These are phyloP conservation scores for Lateolabrax maculatus DNA, from an alignment of 2,797 vertebrate genomes.

Conservation along the genomic window DNA sequence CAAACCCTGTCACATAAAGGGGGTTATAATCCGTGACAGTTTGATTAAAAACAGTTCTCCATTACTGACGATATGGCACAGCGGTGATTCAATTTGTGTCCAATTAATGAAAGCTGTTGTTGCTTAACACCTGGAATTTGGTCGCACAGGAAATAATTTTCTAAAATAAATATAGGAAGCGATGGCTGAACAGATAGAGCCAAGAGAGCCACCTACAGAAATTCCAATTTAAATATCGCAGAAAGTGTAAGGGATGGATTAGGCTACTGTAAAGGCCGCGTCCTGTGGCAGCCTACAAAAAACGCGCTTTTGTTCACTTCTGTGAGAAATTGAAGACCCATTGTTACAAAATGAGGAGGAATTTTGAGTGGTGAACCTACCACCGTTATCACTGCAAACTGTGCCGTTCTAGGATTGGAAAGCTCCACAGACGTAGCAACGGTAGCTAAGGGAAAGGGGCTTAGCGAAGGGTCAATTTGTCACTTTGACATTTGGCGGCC, in stretches of 20 bases:
- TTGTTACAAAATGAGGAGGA: not conserved
- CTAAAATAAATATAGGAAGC: not conserved
- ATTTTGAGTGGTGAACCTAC: not conserved
- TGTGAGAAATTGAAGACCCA: not conserved
- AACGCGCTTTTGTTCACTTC: not conserved
- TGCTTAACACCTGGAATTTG: conserved; percentile 55
- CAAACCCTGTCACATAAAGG: conserved; percentile 35
- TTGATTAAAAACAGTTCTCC: conserved; percentile 73
- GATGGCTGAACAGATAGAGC: not conserved
- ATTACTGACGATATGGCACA: conserved; percentile 32
- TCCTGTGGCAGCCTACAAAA: no score
- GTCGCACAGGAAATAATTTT: conserved; percentile 6
- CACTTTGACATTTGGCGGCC: conserved; percentile 11
- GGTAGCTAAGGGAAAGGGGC: not conserved
- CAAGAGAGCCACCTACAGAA: not conserved
- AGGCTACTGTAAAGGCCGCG: no score
- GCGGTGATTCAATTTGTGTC: conserved; percentile 58
- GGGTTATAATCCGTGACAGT: conserved; percentile 66
- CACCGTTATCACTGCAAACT: not conserved
- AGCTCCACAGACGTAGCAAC: not conserved
- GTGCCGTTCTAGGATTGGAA: not conserved
- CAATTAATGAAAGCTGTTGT: conserved; percentile 62
- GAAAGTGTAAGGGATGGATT: no score
- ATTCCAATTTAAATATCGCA: not conserved
- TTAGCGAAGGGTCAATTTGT: not conserved